phyloP scores from a whole-genome alignment of 2,797 vertebrate species.

The Perodicticus potto region DNA sequence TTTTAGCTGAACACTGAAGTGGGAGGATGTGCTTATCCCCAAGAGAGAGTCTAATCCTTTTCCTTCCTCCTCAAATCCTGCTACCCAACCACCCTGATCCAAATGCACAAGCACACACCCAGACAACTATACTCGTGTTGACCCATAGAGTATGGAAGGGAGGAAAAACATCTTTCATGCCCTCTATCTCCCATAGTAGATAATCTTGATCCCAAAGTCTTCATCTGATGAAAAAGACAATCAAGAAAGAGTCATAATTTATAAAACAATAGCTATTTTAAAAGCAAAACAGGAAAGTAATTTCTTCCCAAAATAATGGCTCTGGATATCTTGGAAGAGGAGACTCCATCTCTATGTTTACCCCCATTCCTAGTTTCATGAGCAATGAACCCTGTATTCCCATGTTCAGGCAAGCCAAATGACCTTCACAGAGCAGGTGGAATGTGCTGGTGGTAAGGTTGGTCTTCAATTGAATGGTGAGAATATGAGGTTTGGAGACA shows the following conservation, averaged over 20 bases:
- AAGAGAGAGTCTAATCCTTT: not conserved
- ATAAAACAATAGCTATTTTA: not conserved
- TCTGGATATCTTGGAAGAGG: not conserved
- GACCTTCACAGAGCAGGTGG: not conserved
- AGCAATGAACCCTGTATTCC: not conserved
- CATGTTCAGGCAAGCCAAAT: not conserved
- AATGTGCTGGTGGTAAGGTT: not conserved
- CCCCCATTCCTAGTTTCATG: not conserved
- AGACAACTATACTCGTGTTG: accelerated
- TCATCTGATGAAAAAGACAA: not conserved
- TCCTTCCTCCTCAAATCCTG: not conserved
- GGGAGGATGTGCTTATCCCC: not conserved
- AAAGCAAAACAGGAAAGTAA: not conserved
- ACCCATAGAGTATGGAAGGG: not conserved
- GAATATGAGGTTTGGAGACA: not conserved
- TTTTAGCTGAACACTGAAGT: not conserved
- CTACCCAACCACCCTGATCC: not conserved
- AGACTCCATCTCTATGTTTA: not conserved
- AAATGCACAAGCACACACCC: not conserved
- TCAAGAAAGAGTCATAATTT: not conserved
- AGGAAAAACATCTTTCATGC: not conserved
- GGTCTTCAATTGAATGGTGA: not conserved
- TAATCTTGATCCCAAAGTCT: not conserved
- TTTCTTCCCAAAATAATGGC: not conserved
- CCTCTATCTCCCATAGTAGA: not conserved